Percentiles rank a stretch among this genome's conserved stretches.
phyloP scores from a whole-genome alignment of 1,140 invertebrate species.

The Drosophila nebulosa region DNA sequence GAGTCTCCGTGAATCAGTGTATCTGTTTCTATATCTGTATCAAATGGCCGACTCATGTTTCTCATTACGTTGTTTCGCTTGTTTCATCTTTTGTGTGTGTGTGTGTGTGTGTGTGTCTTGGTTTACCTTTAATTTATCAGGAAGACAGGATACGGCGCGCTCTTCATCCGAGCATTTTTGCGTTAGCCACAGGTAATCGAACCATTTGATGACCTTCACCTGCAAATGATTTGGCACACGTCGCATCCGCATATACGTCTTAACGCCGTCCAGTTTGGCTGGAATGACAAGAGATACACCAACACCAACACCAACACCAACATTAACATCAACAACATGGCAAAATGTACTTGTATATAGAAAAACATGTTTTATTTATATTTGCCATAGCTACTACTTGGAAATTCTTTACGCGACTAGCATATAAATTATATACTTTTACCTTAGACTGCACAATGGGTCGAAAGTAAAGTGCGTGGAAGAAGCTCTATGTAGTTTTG shows the following conservation, averaged over 20 bases:
- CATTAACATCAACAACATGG: not conserved
- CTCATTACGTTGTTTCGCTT: not conserved
- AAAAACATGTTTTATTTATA: constrained; percentile 38
- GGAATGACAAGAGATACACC: constrained; percentile 80
- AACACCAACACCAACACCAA: not conserved
- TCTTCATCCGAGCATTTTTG: constrained; percentile 99
- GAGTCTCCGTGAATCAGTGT: not conserved
- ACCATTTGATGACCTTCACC: constrained; percentile 99
- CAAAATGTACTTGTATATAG: not conserved
- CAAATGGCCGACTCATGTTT: constrained; percentile 62
- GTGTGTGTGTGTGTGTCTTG: constrained; percentile 27
- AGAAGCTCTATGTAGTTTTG: too few species aligned
- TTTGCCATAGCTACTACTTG: constrained; percentile 45
- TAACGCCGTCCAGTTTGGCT: constrained; percentile 98
- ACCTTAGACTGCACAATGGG: not conserved
- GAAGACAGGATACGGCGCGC: constrained; percentile 95
- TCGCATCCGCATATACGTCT: constrained; percentile 98
- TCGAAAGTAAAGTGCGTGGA: not conserved
- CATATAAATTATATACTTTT: constrained; percentile 47
- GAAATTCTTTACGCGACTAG: constrained; percentile 50
- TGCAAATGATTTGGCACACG: constrained; percentile 96
- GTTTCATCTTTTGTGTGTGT: not conserved
- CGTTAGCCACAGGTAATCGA: constrained; percentile 99
- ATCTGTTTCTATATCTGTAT: constrained; percentile 28
- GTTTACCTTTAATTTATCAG: constrained; percentile 96